These are phyloP conservation scores for Picathartes gymnocephalus DNA, from an alignment of 2,113 vertebrate species.

Conservation along the genomic window DNA sequence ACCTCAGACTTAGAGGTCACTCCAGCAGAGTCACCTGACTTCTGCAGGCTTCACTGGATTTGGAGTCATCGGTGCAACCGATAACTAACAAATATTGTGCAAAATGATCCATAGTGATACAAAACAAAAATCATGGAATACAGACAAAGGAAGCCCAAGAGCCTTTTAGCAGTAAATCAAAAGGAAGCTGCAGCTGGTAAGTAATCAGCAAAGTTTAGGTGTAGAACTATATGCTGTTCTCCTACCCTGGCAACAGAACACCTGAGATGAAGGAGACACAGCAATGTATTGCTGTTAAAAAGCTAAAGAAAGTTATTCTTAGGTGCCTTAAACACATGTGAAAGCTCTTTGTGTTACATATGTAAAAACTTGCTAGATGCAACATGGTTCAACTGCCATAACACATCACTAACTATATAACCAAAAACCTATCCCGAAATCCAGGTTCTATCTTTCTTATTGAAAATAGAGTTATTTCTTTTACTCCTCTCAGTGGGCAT, in stretches of 20 bases:
- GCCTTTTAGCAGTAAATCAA: not conserved
- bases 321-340: not conserved
- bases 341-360: not conserved
- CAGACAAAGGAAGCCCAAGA: not conserved
- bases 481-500: not conserved
- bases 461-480: not conserved
- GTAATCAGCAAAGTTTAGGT: not conserved
- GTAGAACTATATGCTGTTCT: not conserved
- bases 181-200: not conserved
- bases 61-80: not conserved
- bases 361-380: not conserved
- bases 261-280: not conserved
- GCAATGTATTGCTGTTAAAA: not conserved
- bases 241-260: not conserved
- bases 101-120: not conserved
- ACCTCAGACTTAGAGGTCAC: not conserved
- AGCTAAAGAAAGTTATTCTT: not conserved
- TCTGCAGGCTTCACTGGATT: not conserved
- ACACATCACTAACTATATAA: not conserved
- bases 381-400: not conserved
- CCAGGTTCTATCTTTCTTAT: not conserved
- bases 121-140: not conserved
- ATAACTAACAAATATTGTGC: not conserved
- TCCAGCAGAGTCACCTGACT: not conserved
- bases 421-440: not conserved